Evolutionary conservation across 2,888 invertebrate species (phyloP).

Genomic region (Cataglyphis albicans): DNA sequence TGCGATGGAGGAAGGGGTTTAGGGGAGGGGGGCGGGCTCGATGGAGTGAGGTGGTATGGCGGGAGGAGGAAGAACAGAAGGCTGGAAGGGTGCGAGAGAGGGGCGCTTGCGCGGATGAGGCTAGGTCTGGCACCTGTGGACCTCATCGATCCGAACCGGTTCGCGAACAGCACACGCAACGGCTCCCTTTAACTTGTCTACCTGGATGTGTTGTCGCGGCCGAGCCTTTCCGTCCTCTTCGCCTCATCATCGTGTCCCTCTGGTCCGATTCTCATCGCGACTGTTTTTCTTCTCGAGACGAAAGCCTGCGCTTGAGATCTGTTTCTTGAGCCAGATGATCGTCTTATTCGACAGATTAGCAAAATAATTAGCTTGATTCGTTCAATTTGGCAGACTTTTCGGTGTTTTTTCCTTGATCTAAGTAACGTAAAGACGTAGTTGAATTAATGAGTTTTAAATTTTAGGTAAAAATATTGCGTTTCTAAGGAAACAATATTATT

Average conservation of each 20-base stretch:
- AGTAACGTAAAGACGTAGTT: not conserved
- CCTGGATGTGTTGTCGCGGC: constrained; percentile 48
- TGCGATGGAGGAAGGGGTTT: constrained; percentile 18
- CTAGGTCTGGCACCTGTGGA: constrained; percentile 84
- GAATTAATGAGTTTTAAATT: not conserved
- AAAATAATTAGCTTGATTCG: not conserved
- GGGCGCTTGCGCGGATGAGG: constrained; percentile 83
- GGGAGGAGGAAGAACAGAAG: constrained; percentile 64
- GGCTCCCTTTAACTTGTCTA: constrained; percentile 71
- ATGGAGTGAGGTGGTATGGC: not conserved
- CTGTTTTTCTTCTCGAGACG: not conserved
- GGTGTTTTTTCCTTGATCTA: not conserved
- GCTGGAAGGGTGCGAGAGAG: constrained; percentile 68
- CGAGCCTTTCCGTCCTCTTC: not conserved
- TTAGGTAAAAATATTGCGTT: not conserved
- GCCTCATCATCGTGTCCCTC: not conserved
- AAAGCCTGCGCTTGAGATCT: not conserved
- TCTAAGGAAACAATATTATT: not conserved
- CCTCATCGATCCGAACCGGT: constrained; percentile 83
- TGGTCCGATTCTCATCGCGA: not conserved
- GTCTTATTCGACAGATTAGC: not conserved
- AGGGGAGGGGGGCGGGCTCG: not conserved
- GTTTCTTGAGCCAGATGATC: not conserved
- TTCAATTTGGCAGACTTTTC: not conserved
- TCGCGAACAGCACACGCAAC: constrained; percentile 66